Evolutionary conservation across 2,797 vertebrate species (phyloP), one percentile per base, ranked within the genome.

Genomic region (Gallinago solitaria): DNA sequence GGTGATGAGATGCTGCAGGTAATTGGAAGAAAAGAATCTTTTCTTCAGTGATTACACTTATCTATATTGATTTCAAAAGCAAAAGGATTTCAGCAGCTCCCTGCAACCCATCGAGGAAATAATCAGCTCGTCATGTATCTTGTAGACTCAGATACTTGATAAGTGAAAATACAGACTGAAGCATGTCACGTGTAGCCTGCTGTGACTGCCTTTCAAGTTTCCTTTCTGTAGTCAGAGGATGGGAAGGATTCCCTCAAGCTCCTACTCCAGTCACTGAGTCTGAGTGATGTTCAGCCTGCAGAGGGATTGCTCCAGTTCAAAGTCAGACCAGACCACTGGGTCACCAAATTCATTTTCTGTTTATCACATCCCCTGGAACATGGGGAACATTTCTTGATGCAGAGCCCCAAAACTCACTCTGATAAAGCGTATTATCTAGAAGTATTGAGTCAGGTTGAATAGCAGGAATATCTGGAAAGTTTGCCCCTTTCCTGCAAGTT

Each of bases 261-360:
- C 39, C 50, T 45, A 8, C 7, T 23, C 23, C 16, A 25, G 17
- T 9, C 65, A 45, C 32, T 41, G 53, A 53, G 70, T 48, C 32
- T 43, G 27, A 70, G 43, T 37, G 28, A 67, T 39, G 28, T 67
- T 64, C 25, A 71, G 27, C 19, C 17, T 65, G 37, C 20, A 59
- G 32, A 88, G 12, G 7, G 23, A n/a, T 75, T 75, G 37, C 25
- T 75, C 32, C 35, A 47, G 6, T 47, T 86, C 45, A 28, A 13
- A 89, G 35, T 60, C 67, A 86, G 70, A 57, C 28, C 5, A 1
- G 27, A 21, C 10, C 39, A 48, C 39, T 54, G 47, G 67, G 47
- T 5, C 2, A 1, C 4, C 30, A 30, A 37, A 48, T 0, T 48
- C 8, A 51, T 63, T 57, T 71, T 7, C 5, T 45, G 10, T 70